A percentile compares a stretch with the other conserved stretches of the same genome.
phyloP scores from a whole-genome alignment of 2,113 vertebrate genomes.

The Chionis minor region DNA sequence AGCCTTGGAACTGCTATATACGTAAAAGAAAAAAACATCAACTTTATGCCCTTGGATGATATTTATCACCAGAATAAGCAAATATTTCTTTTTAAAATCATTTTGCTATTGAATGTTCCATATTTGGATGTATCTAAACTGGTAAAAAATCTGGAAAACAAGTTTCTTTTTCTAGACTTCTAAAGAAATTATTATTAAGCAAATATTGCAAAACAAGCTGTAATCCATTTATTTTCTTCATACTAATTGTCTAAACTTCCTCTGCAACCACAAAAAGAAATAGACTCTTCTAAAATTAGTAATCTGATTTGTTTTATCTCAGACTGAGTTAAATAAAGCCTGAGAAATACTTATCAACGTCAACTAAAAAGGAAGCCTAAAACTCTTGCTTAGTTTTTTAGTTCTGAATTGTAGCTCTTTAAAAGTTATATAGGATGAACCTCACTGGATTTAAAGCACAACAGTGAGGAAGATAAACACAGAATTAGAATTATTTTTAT shows the following conservation, averaged over 20 bases:
- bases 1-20: background rate
- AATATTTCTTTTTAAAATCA: background rate
- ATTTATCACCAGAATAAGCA: background rate
- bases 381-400: background rate
- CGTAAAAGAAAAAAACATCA: background rate
- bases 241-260: background rate
- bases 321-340: background rate
- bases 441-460: background rate
- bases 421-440: background rate
- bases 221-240: background rate
- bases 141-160: background rate
- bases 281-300: background rate
- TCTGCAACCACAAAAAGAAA: background rate
- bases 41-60: background rate
- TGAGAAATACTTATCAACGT: background rate
- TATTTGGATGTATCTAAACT: background rate
- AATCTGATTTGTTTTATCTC: background rate
- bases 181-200: background rate
- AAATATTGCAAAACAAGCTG: background rate
- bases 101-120: background rate
- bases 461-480: background rate
- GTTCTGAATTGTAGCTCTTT: background rate
- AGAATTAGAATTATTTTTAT: background rate
- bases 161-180: background rate
- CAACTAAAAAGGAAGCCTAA: background rate